Base-by-base conservation (phyloP, 2,888 invertebrate genomes). In the Pseudococcus longispinus region DNA sequence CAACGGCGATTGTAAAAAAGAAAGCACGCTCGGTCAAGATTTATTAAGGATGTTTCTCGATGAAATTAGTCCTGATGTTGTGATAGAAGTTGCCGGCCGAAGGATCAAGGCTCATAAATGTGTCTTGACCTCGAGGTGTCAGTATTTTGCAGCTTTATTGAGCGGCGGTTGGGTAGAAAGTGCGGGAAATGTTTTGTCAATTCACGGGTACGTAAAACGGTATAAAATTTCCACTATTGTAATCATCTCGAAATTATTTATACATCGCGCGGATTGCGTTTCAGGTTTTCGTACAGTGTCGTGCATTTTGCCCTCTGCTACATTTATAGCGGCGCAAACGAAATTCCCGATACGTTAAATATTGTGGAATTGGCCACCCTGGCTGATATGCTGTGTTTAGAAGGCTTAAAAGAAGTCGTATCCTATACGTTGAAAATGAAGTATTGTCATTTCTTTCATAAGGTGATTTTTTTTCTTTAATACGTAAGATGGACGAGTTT, bases 371-470 rank as follows among this genome's bases (percentile, higher is more conserved):
- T 98, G 88, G 95, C 97, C 0, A 95, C 96, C 0, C 91, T 98
- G 87, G 96, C 97, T 0, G 97, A 98, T 91, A 95, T 97, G 93
- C 92, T 98, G 85, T 95, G 96, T 9, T 91, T 98, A 29, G 97
- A 97, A 90, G 97, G 97, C 0, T 92, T 98, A 5, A 97, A 97
- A 90, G 97, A 98, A 91, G 96, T 97, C 2, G 96, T 97, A 0
- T 95, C 95, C 90, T 95, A 96, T 89, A 96, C 96, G 0, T 92
- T 98, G 46, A 96, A 96, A 91, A 94, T 94, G 26, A 96, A 96
- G 91, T 96, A 96, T 91, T 98, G 98, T 90, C 98, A 98, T 91
- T 95, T 96, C 91, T 98, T 98, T 91, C 98, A 98, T 90, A 95
- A 95, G 92, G 95, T 95, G 91, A 65, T 60, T 37, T 18, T 46